Base-by-base conservation (phyloP, 2,113 vertebrate species). In the Lontra canadensis region DNA sequence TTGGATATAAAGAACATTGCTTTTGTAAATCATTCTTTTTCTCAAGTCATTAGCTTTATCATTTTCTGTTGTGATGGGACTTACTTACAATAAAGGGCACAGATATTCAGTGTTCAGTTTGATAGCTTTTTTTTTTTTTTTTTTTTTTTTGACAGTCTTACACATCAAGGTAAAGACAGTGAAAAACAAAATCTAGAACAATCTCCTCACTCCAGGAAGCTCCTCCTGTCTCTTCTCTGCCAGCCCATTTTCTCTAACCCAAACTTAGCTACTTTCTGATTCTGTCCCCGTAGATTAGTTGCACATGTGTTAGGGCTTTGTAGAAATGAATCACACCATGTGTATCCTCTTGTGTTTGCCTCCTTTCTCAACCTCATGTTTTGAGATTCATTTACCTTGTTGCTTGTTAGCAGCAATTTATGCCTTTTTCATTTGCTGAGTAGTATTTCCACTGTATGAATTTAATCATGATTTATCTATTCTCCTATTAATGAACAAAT, bases 11-110 rank as follows among this genome's bases (percentile, higher is more conserved):
- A 73, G 76, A 92, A 57, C 23, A 79, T 74, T 86, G 29, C 12
- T 89, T 79, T 90, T 74, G 36, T 42, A 94, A 83, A 79, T 83
- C 13, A 86, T 13, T 90, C 23, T 87, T 93, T 95, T 90, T 67
- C 85, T 80, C 61, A 44, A 92, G 55, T 25, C 73, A 47, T 63
- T 97, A 90, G 23, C 67, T 91, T 83, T 83, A 84, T 90, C 90
- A 69, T n/a, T 29, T 78, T 97, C 87, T 55, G 73, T 63, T 76
- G 39, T 92, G 69, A 36, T 94, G 4, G 84, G n/a, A 81, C 92
- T 96, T 88, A 31, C 15, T 10, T 90, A 81, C 15, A 36, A 15
- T 86, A 49, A 88, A 69, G 79, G 69, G 13, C 5, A 29, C 10
- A 90, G 92, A 6, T 71, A 71, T 44, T 91, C 92, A 61, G 47